Base-by-base conservation (phyloP, 2,888 invertebrate species). In the Pseudoips prasinana region DNA sequence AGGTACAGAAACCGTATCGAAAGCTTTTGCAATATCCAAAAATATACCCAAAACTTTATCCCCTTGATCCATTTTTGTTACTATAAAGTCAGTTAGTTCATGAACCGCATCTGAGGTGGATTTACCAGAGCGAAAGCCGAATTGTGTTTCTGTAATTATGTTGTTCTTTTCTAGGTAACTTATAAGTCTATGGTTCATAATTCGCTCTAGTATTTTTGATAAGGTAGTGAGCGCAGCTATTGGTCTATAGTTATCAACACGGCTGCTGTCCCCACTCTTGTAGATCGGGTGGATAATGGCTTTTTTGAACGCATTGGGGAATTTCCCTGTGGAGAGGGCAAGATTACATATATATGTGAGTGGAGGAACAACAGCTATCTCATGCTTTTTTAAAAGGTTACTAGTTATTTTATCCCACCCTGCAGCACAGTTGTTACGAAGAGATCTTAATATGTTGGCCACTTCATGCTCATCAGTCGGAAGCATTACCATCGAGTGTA, bases 221-320 rank as follows among this genome's bases (percentile, higher is more conserved):
- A 50, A 4, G 0, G 34, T 26, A 6, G 41, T 6, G 2, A 48
- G 29, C 0, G 48, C 25, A 8, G 52, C 40, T 9, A 49, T 53
- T 4, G 49, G 46, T 4, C 49, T 32, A 29, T 46, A 53, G 14
- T 53, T 53, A 22, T 29, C 29, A 7, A 45, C 45, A 36, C 30
- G 5, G 26, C 22, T 28, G 29, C 31, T 40, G 6, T 39, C 25
- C 10, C 54, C 48, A 25, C 8, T 20, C 19, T 55, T 51, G 7
- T 31, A 26, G 0, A 53, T 36, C 8, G 46, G 49, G 19, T 22
- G 27, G 3, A 48, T 25, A 8, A 51, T n/a, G 2, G 47, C 26
- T 25, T 22, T 36, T 11, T 53, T 53, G n/a, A 52, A 33, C 0
- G 11, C 31, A 1, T 36, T 22, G 0, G 51, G 49, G 7, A 53